Percentiles rank a stretch among this genome's conserved stretches.
Evolutionary conservation across 2,113 vertebrate genomes (phyloP).

Genomic region (Scalopus aquaticus): DNA sequence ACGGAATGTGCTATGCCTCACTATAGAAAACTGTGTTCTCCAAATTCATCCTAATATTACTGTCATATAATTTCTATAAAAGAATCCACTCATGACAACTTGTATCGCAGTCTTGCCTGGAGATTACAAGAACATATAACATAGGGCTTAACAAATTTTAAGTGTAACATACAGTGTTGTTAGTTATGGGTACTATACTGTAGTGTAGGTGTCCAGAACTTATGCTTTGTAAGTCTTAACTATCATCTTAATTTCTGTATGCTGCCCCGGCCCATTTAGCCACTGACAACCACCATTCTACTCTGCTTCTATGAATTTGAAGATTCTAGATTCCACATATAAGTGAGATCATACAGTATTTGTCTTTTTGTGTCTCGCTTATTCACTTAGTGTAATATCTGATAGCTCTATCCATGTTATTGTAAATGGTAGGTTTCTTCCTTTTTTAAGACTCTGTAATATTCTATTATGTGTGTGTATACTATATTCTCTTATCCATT

Average conservation of each 20-base stretch:
- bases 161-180: neutral
- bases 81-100: neutral
- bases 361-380: neutral
- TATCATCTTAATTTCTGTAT: neutral
- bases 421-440: too few species aligned
- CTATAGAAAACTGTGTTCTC: neutral
- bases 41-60: neutral
- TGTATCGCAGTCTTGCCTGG: neutral
- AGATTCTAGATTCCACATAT: neutral
- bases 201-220: neutral
- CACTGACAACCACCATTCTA: neutral
- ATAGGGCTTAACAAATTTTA: neutral
- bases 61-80: neutral
- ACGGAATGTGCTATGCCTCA: neutral
- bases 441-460: too few species aligned
- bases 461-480: too few species aligned
- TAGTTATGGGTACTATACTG: neutral
- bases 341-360: neutral
- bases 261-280: too few species aligned
- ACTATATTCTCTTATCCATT: neutral
- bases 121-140: neutral
- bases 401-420: too few species aligned
- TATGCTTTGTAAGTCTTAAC: neutral
- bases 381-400: neutral
- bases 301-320: neutral